Conservation (phyloP, 2,113 vertebrate genomes). For the Pollachius pollachius region DNA sequence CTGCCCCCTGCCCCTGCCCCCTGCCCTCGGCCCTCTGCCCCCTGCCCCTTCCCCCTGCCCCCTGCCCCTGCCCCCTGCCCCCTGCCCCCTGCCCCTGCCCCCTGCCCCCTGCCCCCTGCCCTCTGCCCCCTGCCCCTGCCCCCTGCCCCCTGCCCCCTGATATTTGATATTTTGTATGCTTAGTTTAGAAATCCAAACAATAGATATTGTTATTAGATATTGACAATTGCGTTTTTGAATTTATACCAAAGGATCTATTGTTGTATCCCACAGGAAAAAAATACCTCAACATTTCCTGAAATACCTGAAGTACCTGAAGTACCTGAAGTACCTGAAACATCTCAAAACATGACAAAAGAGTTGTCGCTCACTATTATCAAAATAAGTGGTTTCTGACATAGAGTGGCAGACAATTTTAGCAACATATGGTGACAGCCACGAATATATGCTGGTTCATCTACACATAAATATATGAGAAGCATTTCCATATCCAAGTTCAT, state of each 20-base stretch:
- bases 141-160: too few species aligned
- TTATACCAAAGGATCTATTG: too few species aligned
- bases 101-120: too few species aligned
- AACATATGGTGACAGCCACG: too few species aligned
- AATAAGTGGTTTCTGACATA: neutral
- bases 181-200: neutral
- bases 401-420: neutral
- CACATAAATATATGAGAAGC: too few species aligned
- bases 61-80: slow-evolving; percentile 11
- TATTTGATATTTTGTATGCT: too few species aligned
- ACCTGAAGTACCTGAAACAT: slow-evolving; percentile 26
- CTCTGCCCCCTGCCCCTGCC: slow-evolving; percentile 2
- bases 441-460: too few species aligned
- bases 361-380: neutral
- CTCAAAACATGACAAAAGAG: slow-evolving; percentile 24
- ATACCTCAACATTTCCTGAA: slow-evolving; percentile 6
- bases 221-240: too few species aligned
- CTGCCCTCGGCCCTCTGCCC: too few species aligned
- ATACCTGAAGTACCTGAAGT: slow-evolving; percentile 9
- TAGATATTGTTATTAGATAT: neutral
- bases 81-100: too few species aligned
- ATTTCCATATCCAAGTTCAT: too few species aligned
- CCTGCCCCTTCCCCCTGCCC: too few species aligned
- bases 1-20: neutral
- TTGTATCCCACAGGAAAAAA: neutral